A percentile compares a stretch with the other conserved stretches of the same genome.
phyloP scores from a whole-genome alignment of 2,888 invertebrate genomes.

The Agrenia bidenticulata region DNA sequence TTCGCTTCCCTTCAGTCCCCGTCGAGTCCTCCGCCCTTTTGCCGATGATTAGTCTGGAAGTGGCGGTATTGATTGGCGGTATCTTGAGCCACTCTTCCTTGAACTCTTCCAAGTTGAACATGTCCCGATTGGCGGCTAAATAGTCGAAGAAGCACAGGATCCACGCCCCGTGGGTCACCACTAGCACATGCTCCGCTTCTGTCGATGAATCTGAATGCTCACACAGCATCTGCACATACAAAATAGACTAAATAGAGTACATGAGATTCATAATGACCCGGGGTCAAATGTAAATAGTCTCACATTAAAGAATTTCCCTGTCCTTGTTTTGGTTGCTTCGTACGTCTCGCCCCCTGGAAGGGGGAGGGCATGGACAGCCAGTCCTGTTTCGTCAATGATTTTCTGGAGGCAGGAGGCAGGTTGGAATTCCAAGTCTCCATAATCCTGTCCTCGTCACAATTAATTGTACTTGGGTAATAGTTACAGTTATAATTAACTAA shows the following conservation, averaged over 20 bases:
- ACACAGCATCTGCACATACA: slow-evolving; percentile 35
- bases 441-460: slow-evolving; percentile 29
- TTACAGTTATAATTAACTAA: background rate
- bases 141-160: slow-evolving; percentile 45
- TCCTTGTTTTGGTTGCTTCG: slow-evolving; percentile 33
- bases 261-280: too few relatives aligned
- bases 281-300: too few relatives aligned
- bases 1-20: slow-evolving; percentile 18
- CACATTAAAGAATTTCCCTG: slow-evolving; percentile 38
- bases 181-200: slow-evolving; percentile 40
- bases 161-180: slow-evolving; percentile 49
- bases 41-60: slow-evolving; percentile 34
- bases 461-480: background rate
- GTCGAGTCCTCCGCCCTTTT: slow-evolving; percentile 8
- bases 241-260: slow-evolving; percentile 16
- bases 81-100: slow-evolving; percentile 23
- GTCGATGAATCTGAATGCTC: slow-evolving; percentile 30
- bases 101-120: slow-evolving; percentile 34
- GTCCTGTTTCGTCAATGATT: slow-evolving; percentile 25
- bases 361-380: slow-evolving; percentile 33
- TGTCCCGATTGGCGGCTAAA: slow-evolving; percentile 18
- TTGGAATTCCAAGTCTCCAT: slow-evolving; percentile 44
- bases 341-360: slow-evolving; percentile 42
- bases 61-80: slow-evolving; percentile 39
- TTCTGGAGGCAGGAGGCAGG: slow-evolving; percentile 20